These are phyloP conservation scores for Symphodus melops DNA, from an alignment of 2,113 vertebrate species.

Conservation along the genomic window DNA sequence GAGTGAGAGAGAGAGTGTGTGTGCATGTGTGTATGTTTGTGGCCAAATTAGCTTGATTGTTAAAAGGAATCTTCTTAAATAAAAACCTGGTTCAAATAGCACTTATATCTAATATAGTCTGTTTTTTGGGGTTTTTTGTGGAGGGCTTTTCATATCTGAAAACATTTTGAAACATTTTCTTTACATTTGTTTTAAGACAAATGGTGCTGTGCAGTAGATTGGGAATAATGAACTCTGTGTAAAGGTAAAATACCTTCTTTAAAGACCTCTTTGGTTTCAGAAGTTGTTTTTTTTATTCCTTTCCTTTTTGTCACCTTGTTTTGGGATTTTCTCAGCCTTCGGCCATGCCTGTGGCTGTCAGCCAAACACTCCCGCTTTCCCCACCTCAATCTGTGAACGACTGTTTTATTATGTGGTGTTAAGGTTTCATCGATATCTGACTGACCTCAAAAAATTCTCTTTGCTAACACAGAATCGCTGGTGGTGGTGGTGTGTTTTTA, in stretches of 20 bases:
- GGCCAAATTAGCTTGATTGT: not conserved
- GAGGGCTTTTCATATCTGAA: too few species aligned
- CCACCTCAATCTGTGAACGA: slow-evolving; percentile 30
- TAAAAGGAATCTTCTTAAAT: not conserved
- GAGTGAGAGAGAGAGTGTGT: too few species aligned
- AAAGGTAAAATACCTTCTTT: not conserved
- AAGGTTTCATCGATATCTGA: slow-evolving; percentile 34
- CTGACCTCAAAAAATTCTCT: slow-evolving; percentile 41
- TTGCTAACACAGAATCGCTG: not conserved
- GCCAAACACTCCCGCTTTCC: slow-evolving; percentile 21
- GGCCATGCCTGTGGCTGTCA: slow-evolving; percentile 52
- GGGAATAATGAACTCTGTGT: not conserved
- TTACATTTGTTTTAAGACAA: not conserved
- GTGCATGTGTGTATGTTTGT: too few species aligned
- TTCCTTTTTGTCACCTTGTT: slow-evolving; percentile 37
- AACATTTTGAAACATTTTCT: too few species aligned
- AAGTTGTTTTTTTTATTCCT: not conserved
- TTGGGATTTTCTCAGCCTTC: slow-evolving; percentile 30
- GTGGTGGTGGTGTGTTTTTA: too few species aligned
- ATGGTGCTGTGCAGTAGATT: not conserved
- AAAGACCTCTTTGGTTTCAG: slow-evolving; percentile 13
- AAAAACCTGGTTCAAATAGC: not conserved
- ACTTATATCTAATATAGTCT: not conserved
- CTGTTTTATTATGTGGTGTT: slow-evolving; percentile 53
- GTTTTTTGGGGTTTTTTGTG: too few species aligned